Percentiles rank a stretch among this genome's conserved stretches.
Conservation (phyloP, 92 coral and sea anemone species). For the Epizoanthus scotinus region DNA sequence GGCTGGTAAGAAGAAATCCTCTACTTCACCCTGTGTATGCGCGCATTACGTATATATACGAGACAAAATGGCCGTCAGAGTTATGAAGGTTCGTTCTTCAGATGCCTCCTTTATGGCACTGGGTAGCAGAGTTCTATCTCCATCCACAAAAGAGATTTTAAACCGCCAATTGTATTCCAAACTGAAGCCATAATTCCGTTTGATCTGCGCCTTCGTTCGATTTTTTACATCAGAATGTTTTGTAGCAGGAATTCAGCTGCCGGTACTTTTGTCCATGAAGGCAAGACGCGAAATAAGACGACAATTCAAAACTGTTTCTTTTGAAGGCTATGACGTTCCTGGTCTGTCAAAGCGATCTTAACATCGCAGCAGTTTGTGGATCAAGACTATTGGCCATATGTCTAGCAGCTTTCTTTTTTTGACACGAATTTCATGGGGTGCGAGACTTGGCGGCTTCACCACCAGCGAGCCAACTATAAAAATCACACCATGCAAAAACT, state of each 20-base stretch:
- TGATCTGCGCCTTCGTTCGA: not conserved
- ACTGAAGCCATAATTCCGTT: not conserved
- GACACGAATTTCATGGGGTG: slow-evolving; percentile 38
- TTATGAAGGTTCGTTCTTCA: no score
- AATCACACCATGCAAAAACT: slow-evolving; percentile 28
- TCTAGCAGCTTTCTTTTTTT: slow-evolving; percentile 25
- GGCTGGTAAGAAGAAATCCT: no score
- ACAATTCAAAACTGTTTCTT: not conserved
- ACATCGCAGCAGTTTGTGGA: slow-evolving; percentile 37
- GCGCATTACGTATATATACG: no score
- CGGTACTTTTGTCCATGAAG: not conserved
- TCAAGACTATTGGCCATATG: slow-evolving; percentile 29
- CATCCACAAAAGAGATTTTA: no score
- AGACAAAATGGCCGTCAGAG: no score
- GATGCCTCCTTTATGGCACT: no score
- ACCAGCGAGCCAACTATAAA: slow-evolving; percentile 36
- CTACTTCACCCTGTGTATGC: no score
- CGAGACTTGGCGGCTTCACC: slow-evolving; percentile 35
- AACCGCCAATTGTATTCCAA: no score
- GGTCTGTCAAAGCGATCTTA: slow-evolving; percentile 31
- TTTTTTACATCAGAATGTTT: no score
- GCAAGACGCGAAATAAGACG: not conserved
- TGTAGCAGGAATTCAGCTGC: not conserved
- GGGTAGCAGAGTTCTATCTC: no score
- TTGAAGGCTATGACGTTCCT: slow-evolving; percentile 13